Evolutionary conservation across 1,140 invertebrate species (phyloP).

Genomic region (Achroia grisella): DNA sequence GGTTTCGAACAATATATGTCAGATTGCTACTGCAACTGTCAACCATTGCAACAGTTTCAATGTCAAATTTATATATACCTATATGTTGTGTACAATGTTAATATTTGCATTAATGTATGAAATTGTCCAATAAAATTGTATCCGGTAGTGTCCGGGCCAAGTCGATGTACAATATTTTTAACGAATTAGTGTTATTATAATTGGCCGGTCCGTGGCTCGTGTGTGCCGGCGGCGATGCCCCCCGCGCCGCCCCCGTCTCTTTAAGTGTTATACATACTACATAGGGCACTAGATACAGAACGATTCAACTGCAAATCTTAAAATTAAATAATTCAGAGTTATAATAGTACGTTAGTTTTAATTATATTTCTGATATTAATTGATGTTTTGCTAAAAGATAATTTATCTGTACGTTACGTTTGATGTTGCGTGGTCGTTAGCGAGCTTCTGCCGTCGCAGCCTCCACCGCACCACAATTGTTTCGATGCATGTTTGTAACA

Average conservation of each 20-base stretch:
- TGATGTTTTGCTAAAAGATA: slow-evolving; percentile 71
- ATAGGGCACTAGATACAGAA: slow-evolving; percentile 56
- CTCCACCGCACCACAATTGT: slow-evolving; percentile 4
- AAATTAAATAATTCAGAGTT: slow-evolving; percentile 56
- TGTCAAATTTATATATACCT: no score
- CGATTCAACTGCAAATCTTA: slow-evolving; percentile 45
- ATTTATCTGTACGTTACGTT: slow-evolving; percentile 69
- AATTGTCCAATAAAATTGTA: no score
- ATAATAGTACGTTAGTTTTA: slow-evolving; percentile 72
- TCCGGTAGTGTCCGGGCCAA: no score
- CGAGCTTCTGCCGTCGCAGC: slow-evolving; percentile 21
- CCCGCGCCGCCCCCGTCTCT: slow-evolving; percentile 38
- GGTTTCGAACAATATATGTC: no score
- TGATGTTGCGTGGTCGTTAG: slow-evolving; percentile 36
- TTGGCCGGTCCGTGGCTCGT: no score
- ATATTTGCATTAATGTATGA: no score
- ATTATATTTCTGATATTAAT: slow-evolving; percentile 72
- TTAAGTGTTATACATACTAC: slow-evolving; percentile 40
- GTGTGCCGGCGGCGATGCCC: slow-evolving; percentile 15
- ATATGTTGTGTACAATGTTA: no score
- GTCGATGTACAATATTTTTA: no score
- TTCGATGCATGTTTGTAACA: not conserved
- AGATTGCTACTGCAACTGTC: no score
- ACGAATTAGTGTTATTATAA: no score
- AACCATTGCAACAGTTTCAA: no score